Evolutionary conservation across 2,888 invertebrate species (phyloP).

Genomic region (Scaptomyza polygonia): DNA sequence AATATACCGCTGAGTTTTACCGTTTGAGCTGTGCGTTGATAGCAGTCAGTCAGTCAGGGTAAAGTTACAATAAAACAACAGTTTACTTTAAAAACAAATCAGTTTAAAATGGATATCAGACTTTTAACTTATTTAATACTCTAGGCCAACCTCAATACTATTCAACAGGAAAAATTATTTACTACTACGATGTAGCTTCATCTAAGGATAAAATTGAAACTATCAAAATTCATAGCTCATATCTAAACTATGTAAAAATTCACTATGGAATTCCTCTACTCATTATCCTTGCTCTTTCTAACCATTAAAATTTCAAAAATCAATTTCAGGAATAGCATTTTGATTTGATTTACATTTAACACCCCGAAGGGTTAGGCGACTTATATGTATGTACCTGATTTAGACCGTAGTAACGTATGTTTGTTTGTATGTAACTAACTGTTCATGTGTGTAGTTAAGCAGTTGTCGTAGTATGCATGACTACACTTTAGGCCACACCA

Average conservation of each 20-base stretch:
- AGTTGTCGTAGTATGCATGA: conserved; percentile 36
- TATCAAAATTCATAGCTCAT: background rate
- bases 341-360: conserved; percentile 76
- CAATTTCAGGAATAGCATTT: conserved; percentile 76
- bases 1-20: too few relatives aligned
- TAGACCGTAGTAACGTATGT: background rate
- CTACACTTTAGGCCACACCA: conserved; percentile 40
- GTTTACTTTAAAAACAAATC: too few relatives aligned
- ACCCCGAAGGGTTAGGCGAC: conserved; percentile 50
- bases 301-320: conserved; percentile 78
- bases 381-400: too few relatives aligned
- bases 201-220: too few relatives aligned
- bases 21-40: too few relatives aligned
- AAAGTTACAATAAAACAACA: too few relatives aligned
- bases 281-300: background rate
- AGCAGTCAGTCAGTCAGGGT: too few relatives aligned
- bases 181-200: too few relatives aligned
- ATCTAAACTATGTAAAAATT: background rate
- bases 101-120: too few relatives aligned
- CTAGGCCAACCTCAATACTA: too few relatives aligned
- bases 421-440: background rate
- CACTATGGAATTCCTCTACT: background rate
- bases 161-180: too few relatives aligned
- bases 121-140: too few relatives aligned
- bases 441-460: conserved; percentile 11